A percentile compares a stretch with the other conserved stretches of the same genome.
Conservation (phyloP, 2,888 invertebrate species). For the Dichetophora obliterata region DNA sequence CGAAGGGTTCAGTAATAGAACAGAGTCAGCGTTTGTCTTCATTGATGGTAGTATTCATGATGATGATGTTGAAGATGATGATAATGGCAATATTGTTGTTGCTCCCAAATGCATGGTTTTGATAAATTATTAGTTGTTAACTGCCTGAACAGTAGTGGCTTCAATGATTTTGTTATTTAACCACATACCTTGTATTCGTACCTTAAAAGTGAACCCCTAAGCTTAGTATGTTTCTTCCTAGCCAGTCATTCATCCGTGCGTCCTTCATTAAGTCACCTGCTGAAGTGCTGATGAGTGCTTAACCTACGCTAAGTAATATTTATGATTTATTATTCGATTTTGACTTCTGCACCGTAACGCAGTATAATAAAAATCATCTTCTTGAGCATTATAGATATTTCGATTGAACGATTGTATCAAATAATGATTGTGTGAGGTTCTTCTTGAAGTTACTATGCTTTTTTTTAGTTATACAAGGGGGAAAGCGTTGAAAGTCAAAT, state of each 20-base stretch:
- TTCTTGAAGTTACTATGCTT: too few relatives aligned
- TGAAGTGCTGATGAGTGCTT: constrained; percentile 31
- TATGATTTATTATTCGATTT: constrained; percentile 27
- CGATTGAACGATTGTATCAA: neutral
- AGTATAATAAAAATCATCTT: neutral
- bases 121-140: constrained; percentile 35
- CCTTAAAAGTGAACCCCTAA: neutral
- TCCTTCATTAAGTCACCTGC: constrained; percentile 28
- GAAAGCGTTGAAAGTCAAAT: too few relatives aligned
- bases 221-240: neutral
- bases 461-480: too few relatives aligned
- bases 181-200: constrained; percentile 16
- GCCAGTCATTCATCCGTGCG: neutral
- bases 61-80: constrained; percentile 17
- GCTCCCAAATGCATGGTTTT: constrained; percentile 29
- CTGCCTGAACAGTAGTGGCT: constrained; percentile 22
- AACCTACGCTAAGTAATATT: neutral
- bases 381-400: neutral
- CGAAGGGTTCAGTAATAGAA: constrained; percentile 3
- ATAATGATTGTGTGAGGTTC: too few relatives aligned
- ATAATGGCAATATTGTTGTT: neutral
- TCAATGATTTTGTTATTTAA: constrained; percentile 32
- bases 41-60: neutral
- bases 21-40: constrained; percentile 19
- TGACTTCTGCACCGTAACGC: neutral